Percentiles rank a stretch among this genome's conserved stretches.
These are phyloP conservation scores for Paelopatides confundens DNA, from an alignment of 53 echinoderm and acorn worm genomes.

Conservation along the genomic window DNA sequence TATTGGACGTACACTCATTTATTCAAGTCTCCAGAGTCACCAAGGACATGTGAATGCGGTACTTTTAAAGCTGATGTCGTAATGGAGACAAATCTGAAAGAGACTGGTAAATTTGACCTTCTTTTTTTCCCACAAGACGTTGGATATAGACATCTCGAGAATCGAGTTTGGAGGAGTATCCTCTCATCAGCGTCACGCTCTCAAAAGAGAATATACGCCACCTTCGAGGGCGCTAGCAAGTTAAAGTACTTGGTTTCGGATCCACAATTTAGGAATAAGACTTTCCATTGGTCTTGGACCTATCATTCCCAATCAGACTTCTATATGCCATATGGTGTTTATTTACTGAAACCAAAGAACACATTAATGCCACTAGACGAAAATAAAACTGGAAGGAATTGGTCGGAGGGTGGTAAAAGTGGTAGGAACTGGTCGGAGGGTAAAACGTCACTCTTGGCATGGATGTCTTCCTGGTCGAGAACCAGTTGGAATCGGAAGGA, in stretches of 20 bases:
- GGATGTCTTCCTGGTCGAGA: not conserved
- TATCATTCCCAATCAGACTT: slow-evolving; percentile 24
- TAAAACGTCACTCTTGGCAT: not conserved
- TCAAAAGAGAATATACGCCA: slow-evolving; percentile 20
- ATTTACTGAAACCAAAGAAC: not conserved
- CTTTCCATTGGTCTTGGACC: slow-evolving; percentile 30
- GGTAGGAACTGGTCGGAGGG: not conserved
- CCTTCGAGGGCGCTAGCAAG: slow-evolving; percentile 10
- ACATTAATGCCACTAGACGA: not conserved
- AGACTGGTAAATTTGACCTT: not conserved
- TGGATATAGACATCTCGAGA: not conserved
- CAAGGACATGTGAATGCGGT: slow-evolving; percentile 9
- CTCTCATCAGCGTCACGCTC: not conserved
- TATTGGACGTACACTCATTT: not conserved
- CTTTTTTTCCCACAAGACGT: slow-evolving; percentile 29
- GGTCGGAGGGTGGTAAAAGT: slow-evolving; percentile 18
- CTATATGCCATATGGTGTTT: slow-evolving; percentile 8
- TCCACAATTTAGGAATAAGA: not conserved
- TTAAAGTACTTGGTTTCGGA: not conserved
- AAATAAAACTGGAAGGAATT: not conserved
- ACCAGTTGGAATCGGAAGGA: not conserved
- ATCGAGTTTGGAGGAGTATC: not conserved
- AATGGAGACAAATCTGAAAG: not conserved
- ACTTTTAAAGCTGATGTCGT: not conserved
- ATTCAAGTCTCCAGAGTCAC: not conserved